Base-by-base conservation (phyloP, 2,888 invertebrate species). In the Lochmaea crataegi region DNA sequence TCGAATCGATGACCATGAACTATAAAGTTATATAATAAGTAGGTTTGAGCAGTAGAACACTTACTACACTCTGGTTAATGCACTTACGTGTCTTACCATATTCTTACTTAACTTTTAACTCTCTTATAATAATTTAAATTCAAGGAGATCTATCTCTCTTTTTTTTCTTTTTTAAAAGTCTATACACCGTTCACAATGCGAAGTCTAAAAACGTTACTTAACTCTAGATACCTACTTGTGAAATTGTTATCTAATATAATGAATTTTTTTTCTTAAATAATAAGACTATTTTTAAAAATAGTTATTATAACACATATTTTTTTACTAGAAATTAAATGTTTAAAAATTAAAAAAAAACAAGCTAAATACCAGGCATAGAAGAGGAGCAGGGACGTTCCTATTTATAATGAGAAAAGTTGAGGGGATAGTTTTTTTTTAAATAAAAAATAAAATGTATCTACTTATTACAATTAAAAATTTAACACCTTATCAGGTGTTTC, bases 1-100 rank as follows among this genome's bases (percentile, higher is more conserved):
- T 61, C 61, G 41, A 58, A 58, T 22, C 12, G 58, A 26, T 80
- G 81, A 78, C 81, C 81, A 79, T 81, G 81, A 81, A 81, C 81
- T 80, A 81, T 80, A 77, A 74, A n/a, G 79, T 80, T 80, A 80
- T 77, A 71, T 80, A 80, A 80, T 51, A 74, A 75, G 72, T 76
- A 75, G 74, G 65, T 69, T 73, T 67, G 65, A 75, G 66, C 41
- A 22, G 65, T 65, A n/a, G 56, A 56, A 66, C 66, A 42, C 76
- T 82, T 80, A 79, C 79, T 80, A 82, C 82, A 82, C 81, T n/a
- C n/a, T 83, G 82, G 82, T 83, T 82, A 82, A 82, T 82, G 81
- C 80, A 80, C 81, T 81, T 81, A 75, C 69, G 72, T 75, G n/a
- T n/a, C n/a, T n/a, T 71, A 71, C 32, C 18, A 48, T 68, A 63